Evolutionary conservation across 1,140 invertebrate genomes (phyloP).

Genomic region (Tetranychus urticae): DNA sequence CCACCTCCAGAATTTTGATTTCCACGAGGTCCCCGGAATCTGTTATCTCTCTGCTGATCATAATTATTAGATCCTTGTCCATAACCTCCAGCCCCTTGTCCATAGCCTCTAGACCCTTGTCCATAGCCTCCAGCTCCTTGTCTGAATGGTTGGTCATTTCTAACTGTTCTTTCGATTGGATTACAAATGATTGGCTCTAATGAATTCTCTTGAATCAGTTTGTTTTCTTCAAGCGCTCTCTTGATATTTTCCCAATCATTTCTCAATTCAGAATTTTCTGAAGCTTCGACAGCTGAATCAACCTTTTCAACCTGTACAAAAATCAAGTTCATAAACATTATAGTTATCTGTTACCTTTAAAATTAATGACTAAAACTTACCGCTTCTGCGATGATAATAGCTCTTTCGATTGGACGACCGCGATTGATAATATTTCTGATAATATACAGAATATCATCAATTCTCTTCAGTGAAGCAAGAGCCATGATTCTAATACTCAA

Average conservation of each 20-base stretch:
- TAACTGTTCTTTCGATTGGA: not conserved
- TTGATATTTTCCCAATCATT: not conserved
- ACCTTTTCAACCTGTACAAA: not conserved
- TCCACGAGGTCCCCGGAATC: no score
- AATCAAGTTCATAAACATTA: not conserved
- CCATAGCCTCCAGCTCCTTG: no score
- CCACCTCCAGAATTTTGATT: no score
- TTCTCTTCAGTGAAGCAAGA: not conserved
- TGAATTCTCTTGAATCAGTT: not conserved
- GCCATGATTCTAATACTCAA: not conserved
- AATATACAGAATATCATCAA: not conserved
- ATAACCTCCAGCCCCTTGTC: no score
- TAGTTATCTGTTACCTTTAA: not conserved
- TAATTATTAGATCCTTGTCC: no score
- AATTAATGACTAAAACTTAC: not conserved
- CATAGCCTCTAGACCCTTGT: no score
- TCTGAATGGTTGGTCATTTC: no score
- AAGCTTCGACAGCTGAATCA: not conserved
- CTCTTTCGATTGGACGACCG: not conserved
- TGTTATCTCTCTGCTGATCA: no score
- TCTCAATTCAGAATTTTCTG: not conserved
- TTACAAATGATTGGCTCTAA: not conserved
- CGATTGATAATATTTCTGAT: not conserved
- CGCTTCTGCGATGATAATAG: not conserved
- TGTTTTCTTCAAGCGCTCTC: not conserved